A percentile compares a stretch with the other conserved stretches of the same genome.
These are phyloP conservation scores for Cepaea nemoralis DNA, from an alignment of 1,140 invertebrate genomes.

Conservation along the genomic window DNA sequence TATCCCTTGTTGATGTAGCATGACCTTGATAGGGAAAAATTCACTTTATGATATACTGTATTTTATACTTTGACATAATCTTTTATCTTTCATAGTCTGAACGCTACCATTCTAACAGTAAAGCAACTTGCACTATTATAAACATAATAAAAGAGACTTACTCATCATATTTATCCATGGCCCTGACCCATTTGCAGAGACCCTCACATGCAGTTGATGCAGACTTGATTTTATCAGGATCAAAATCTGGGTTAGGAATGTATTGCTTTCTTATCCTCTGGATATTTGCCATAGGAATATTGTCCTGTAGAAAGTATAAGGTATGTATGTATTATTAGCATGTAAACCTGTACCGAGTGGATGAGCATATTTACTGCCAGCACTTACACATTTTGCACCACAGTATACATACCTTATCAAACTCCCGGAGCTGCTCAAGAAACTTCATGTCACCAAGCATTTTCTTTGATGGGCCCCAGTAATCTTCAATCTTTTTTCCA, in stretches of 20 bases:
- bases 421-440: slow-evolving; percentile 70
- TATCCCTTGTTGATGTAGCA: too few relatives aligned
- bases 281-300: slow-evolving; percentile 66
- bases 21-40: too few relatives aligned
- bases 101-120: too few relatives aligned
- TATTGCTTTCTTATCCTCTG: slow-evolving; percentile 64
- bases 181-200: slow-evolving; percentile 72
- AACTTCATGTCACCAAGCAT: slow-evolving; percentile 79
- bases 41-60: too few relatives aligned
- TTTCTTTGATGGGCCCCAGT: slow-evolving; percentile 91
- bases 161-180: slow-evolving; percentile 73
- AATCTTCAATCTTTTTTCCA: slow-evolving; percentile 90
- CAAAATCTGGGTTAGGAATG: slow-evolving; percentile 70
- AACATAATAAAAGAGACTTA: not conserved
- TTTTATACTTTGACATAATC: too few relatives aligned
- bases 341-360: too few relatives aligned
- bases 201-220: slow-evolving; percentile 72
- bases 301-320: too few relatives aligned
- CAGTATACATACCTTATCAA: slow-evolving; percentile 66
- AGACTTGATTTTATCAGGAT: slow-evolving; percentile 68
- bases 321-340: too few relatives aligned
- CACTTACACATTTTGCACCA: too few relatives aligned
- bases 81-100: too few relatives aligned
- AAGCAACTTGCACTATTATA: not conserved
- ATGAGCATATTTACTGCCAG: too few relatives aligned